A percentile compares a stretch with the other conserved stretches of the same genome.
These are phyloP conservation scores for Macroglossus sobrinus DNA, from an alignment of 2,113 vertebrate species.

Conservation along the genomic window DNA sequence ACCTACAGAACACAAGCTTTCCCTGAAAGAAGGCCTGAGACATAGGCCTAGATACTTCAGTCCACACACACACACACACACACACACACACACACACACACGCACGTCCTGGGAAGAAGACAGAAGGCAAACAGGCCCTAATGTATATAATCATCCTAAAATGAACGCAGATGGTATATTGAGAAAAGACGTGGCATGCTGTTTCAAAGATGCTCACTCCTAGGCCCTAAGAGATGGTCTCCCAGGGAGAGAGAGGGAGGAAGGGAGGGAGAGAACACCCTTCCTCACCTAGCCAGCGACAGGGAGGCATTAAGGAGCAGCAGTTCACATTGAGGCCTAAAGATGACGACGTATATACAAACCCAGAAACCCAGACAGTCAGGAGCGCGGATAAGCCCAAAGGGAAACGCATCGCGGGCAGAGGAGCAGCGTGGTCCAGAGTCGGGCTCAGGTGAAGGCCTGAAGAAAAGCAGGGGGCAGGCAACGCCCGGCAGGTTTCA, in stretches of 20 bases:
- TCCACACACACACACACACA: neutral
- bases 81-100: neutral
- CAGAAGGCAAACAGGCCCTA: neutral
- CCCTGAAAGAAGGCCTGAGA: neutral
- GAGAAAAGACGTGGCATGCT: neutral
- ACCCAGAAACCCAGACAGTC: neutral
- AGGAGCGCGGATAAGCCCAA: neutral
- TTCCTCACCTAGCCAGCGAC: neutral
- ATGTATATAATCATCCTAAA: neutral
- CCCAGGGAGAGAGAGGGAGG: neutral
- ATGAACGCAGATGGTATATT: neutral
- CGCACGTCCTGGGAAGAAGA: neutral
- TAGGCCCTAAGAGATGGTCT: neutral
- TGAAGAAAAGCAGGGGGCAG: fast-evolving
- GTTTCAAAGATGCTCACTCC: neutral
- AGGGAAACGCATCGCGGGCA: fast-evolving
- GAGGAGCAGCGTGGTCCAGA: fast-evolving
- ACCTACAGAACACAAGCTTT: neutral
- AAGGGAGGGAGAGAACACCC: no score
- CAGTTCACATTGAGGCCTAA: fast-evolving
- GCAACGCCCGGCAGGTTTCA: neutral
- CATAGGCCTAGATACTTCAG: neutral
- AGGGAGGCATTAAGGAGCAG: neutral
- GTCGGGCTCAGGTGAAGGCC: neutral
- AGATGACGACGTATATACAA: neutral